Conservation (phyloP, 2,797 vertebrate genomes). For the Astyanax mexicanus region DNA sequence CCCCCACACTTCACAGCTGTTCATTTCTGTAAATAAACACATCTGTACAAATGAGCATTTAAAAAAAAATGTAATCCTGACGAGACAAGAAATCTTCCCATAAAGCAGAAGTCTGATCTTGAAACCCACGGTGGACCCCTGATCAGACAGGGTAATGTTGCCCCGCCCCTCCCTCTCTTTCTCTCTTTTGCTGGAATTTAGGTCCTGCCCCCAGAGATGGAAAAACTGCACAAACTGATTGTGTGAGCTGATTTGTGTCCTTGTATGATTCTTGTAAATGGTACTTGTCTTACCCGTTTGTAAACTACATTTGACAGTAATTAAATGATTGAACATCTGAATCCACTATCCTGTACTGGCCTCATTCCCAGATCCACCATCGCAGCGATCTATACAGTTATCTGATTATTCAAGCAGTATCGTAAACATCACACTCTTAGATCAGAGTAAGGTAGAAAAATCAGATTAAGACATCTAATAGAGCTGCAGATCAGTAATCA, state of each 20-base stretch:
- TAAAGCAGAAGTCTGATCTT: neutral
- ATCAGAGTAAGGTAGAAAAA: too few species aligned
- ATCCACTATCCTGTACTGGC: conserved; percentile 54
- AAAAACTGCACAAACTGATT: conserved; percentile 81
- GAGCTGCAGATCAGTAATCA: too few species aligned
- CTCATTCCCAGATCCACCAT: conserved; percentile 51
- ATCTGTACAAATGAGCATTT: conserved; percentile 14
- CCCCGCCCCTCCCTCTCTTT: neutral
- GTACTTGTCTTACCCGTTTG: conserved; percentile 92
- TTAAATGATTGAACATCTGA: conserved; percentile 92
- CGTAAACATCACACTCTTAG: too few species aligned
- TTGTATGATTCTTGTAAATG: conserved; percentile 92
- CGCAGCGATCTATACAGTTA: too few species aligned
- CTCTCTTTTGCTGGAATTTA: conserved; percentile 9
- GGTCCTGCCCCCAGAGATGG: conserved; percentile 75
- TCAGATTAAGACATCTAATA: too few species aligned
- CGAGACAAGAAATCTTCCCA: conserved; percentile 1
- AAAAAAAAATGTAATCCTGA: conserved; percentile 17
- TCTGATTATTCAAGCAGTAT: too few species aligned
- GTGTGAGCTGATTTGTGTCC: conserved; percentile 87
- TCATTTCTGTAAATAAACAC: conserved; percentile 40
- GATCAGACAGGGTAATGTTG: conserved; percentile 5
- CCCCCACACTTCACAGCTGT: neutral
- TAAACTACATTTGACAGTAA: conserved; percentile 95
- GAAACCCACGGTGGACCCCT: neutral